Base-by-base conservation (phyloP, 2,888 invertebrate species). In the Aphelenchoides bicaudatus region DNA sequence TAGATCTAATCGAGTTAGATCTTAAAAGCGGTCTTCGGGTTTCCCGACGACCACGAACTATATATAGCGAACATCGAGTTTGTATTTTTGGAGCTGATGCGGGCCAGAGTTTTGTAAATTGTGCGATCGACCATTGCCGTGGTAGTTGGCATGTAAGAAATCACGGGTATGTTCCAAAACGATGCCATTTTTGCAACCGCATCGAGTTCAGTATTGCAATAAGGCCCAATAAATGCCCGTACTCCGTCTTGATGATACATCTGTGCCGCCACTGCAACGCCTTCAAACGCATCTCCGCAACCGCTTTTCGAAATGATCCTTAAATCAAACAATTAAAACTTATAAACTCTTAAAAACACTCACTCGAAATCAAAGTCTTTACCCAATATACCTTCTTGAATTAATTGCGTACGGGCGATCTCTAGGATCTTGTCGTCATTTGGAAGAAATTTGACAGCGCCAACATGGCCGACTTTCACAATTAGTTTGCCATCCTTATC, bases 141-240 rank as follows among this genome's bases (percentile, higher is more conserved):
- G 67, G 8, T 72, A 66, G 19, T 70, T 62, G 2, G 72, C 75
- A 76, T 76, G 54, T 75, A 75, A 1, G 72, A 71, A 43, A 75
- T 71, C 28, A 73, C 71, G 5, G 75, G 74, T 48, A 75, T 67
- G 48, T 75, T 76, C 75, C 75, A 75, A 55, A 71, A 74, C 1
- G 72, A 66, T n/a, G 72, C 70, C 75, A 75, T 75, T 47, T 74
- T 61, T 23, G 73, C 75, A 4, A 75, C 75, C 16, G 75, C 75
- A 29, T 75, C 75, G 38, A 57, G n/a, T 25, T 56, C 58, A 1
- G 70, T 71, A 38, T 70, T 72, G 62, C 75, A 75, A 47, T 75
- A 75, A 3, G 75, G 75, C 19, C 75, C 75, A 50, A 75, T 71
- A 54, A 75, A 75, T 5, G 68, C 71, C 50, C 73, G 71, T 1